Percentiles rank a stretch among this genome's conserved stretches.
Conservation (phyloP, 2,888 invertebrate species). For the Nymphalis c-album region DNA sequence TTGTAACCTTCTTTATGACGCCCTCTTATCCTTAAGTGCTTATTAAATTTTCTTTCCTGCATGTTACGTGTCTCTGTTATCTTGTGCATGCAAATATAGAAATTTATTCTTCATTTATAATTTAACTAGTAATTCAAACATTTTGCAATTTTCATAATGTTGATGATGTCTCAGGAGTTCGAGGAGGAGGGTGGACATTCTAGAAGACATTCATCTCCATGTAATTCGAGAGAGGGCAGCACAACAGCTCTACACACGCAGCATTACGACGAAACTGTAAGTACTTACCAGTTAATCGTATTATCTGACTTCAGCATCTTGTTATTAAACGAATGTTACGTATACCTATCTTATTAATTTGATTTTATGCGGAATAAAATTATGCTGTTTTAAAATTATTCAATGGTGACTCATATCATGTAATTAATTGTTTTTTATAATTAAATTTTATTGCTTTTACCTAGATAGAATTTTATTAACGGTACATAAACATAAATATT, state of each 20-base stretch:
- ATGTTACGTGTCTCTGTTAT: constrained; percentile 44
- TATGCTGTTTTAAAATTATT: background rate
- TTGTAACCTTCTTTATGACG: constrained; percentile 15
- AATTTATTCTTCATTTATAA: background rate
- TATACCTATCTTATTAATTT: too few species aligned
- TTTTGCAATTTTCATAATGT: constrained; percentile 1
- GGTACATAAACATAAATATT: constrained; percentile 8
- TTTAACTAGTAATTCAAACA: background rate
- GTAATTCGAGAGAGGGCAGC: constrained; percentile 85
- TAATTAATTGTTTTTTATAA: background rate
- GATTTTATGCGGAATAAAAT: too few species aligned
- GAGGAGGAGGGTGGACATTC: constrained; percentile 83
- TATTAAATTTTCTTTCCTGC: constrained; percentile 48
- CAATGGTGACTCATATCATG: background rate
- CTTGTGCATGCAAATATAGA: constrained; percentile 29
- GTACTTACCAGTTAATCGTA: constrained; percentile 42
- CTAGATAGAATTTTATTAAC: background rate
- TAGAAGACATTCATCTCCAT: constrained; percentile 86
- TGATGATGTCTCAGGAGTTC: constrained; percentile 81
- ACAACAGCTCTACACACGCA: constrained; percentile 82
- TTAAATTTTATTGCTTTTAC: background rate
- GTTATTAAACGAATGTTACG: too few species aligned
- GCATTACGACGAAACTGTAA: constrained; percentile 84
- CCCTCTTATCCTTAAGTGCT: constrained; percentile 38
- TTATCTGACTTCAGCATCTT: background rate